Base-by-base conservation (phyloP, 2,113 vertebrate species). In the Rhinopomastus cyanomelas region DNA sequence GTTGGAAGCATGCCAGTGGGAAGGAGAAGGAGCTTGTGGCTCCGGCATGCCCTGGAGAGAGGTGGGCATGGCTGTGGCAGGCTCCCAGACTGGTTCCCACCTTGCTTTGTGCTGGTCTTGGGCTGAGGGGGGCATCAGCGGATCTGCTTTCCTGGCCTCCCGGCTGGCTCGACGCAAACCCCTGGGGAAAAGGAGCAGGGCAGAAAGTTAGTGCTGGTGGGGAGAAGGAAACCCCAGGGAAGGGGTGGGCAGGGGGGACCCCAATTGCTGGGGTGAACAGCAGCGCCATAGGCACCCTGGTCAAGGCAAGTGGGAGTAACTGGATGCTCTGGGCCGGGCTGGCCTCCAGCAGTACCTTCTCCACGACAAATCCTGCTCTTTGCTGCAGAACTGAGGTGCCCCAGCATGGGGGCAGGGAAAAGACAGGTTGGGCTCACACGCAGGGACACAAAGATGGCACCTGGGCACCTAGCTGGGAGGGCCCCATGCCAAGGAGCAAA, bases 61-160 rank as follows among this genome's bases (percentile, higher is more conserved):
- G 77, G 69, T 59, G 88, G 85, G 94, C 91, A 96, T 60, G 42
- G 95, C 95, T 96, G 96, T 59, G 85, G 94, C 49, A 75, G 95
- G 95, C 94, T 90, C 92, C 94, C 94, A 96, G 97, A 95, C 95
- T 85, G 82, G 92, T 95, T 97, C 98, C 98, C 99, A 99, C 99
- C 99, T 99, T 98, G 95, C 97, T 98, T 89, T 98, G 98, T 97
- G 98, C 96, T 96, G 98, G 97, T 94, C 98, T 98, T 87, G 98
- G 98, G 85, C 96, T 98, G 95, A 96, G 85, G 97, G 97, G 97
- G 97, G 93, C 77, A 91, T 99, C 98, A 93, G 98, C 95, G 85
- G 98, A 98, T 95, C 99, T 98, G 98, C 98, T 98, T 94, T 98
- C 98, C 97, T 98, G 98, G 97, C 98, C 98, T 99, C 98, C 98